Base-by-base conservation (phyloP, 2,113 vertebrate genomes). In the Dascyllus trimaculatus region DNA sequence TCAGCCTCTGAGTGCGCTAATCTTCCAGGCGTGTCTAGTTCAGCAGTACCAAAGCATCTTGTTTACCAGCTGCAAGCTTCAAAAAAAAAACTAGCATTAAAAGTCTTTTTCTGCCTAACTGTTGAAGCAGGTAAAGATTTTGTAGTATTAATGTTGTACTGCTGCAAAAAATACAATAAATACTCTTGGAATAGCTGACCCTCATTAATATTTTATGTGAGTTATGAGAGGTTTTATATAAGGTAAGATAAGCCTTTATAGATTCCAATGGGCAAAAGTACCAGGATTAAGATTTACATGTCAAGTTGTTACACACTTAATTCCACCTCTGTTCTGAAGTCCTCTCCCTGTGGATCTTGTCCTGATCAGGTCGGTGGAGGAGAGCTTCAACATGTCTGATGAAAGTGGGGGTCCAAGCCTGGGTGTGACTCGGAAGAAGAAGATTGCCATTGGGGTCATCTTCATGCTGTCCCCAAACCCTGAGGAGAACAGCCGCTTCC, bases 311-410 rank as follows among this genome's bases (percentile, higher is more conserved):
- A 21, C 19, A 14, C 35, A 25, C 2, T 51, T 11, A 35, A n/a
- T 32, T 43, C 22, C 26, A 5, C 46, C 25, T 61, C 11, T 53
- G 11, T 21, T 58, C 14, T 32, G 14, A 43, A 6, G 4, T 66
- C 13, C 38, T 66, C 6, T 40, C 7, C 2, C 22, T 25, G 29
- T 70, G 18, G 24, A 14, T 11, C 46, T 24, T 64, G 3, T 69
- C 74, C 45, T 13, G 1, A 5, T 29, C 68, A 99, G 98, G 98
- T 99, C 98, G 15, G 93, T 97, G 79, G 98, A 99, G 92, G 98
- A 99, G 94, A 99, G 98, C 91, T 99, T 99, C 93, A 99, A 99
- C 92, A 95, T 99, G 93, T 99, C 97, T 25, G 98, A 99, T 70
- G 98, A 99, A 87, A 96, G 95, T 81, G 93, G 95, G 49, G 96